Base-by-base conservation (phyloP, 1,140 invertebrate genomes). In the Pectinophora gossypiella region DNA sequence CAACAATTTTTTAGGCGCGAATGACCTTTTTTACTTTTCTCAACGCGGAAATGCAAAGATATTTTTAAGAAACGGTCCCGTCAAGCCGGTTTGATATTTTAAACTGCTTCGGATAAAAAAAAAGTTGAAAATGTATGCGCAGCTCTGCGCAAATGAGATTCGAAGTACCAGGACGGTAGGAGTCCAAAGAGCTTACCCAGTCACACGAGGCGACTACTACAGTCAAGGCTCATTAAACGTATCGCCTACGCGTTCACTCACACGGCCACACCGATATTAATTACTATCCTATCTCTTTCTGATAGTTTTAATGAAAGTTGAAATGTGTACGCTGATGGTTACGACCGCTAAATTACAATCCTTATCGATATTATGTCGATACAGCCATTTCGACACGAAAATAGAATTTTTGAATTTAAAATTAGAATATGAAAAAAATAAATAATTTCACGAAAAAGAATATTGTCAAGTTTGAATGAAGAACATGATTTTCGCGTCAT, bases 41-140 rank as follows among this genome's bases (percentile, higher is more conserved):
- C 59, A 66, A 83, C 67, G 69, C 76, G 80, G 83, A 86, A 86
- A 86, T 83, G 76, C 76, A 78, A 81, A 80, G 73, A 73, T 61
- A 70, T 60, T 76, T 81, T 83, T 79, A 72, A 81, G 68, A 81
- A 78, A 77, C 75, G 67, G 65, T n/a, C 58, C 75, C 56, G 76
- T 80, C 73, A 61, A 76, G 72, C 80, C 70, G 80, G 78, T 86
- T 81, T 59, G 56, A 66, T 81, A 76, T 73, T 83, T 82, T 80
- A 76, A 79, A 73, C 64, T 59, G 63, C 55, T 56, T 55, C 51
- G 60, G n/a, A 18, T 2, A 36, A 71, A 76, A 81, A 80, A 84
- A 81, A 83, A 80, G 65, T 72, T 52, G 71, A 73, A 86, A 82
- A 84, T 81, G 77, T 77, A 85, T 85, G 82, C 76, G 36, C 16